Evolutionary conservation across 2,888 invertebrate genomes (phyloP).

Genomic region (Lasiommata megera): DNA sequence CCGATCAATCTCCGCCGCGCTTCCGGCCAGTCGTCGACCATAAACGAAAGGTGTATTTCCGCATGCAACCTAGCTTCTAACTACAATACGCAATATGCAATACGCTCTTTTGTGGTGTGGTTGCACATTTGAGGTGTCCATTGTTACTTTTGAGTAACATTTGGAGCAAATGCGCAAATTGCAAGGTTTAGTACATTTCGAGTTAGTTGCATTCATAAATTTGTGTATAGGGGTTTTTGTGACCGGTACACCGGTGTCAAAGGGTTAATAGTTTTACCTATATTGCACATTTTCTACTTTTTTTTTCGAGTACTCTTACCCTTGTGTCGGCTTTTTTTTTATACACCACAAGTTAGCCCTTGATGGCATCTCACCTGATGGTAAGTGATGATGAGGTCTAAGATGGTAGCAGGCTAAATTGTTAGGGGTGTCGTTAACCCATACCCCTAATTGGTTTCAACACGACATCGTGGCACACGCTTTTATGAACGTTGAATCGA

Average conservation of each 20-base stretch:
- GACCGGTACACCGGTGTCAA: not conserved
- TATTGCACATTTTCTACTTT: not conserved
- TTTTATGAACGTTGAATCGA: no score
- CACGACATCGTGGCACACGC: no score
- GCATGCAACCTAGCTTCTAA: constrained; percentile 32
- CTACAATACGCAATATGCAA: constrained; percentile 31
- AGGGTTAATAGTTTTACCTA: constrained; percentile 1
- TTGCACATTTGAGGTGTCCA: constrained; percentile 32
- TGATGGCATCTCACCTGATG: no score
- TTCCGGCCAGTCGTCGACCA: constrained; percentile 25
- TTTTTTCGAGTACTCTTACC: no score
- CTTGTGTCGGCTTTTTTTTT: no score
- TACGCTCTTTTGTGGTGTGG: constrained; percentile 28
- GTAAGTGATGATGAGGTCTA: no score
- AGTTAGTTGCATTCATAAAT: not conserved
- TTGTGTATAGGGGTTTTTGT: not conserved
- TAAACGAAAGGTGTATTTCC: constrained; percentile 50
- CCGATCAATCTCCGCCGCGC: constrained; percentile 11
- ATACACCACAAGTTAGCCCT: no score
- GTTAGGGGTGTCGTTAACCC: no score
- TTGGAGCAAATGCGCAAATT: constrained; percentile 9
- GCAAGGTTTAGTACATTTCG: not conserved
- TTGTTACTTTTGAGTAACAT: constrained; percentile 7
- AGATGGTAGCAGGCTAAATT: no score
- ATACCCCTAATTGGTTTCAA: no score